phyloP scores from a whole-genome alignment of 2,797 vertebrate species.

The Picus viridis region DNA sequence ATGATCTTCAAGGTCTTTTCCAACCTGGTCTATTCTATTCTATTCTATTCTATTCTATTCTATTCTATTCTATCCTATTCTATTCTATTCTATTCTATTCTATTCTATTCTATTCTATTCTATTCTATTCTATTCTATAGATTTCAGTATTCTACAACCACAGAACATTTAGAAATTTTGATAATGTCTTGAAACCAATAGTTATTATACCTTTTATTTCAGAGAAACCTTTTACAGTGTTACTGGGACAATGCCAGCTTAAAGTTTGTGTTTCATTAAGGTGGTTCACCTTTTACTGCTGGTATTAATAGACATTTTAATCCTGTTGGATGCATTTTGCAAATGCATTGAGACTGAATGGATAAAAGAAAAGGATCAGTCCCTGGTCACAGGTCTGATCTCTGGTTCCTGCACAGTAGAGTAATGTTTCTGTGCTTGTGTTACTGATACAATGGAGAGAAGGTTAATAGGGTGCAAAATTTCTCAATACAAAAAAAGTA shows the following conservation, averaged over 20 bases:
- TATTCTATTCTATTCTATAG: not conserved
- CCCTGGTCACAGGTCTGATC: not conserved
- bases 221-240: not conserved
- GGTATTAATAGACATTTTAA: not conserved
- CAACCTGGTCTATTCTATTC: no score
- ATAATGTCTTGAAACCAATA: not conserved
- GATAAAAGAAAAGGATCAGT: not conserved
- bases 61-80: no score
- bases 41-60: no score
- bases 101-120: no score
- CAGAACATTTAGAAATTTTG: not conserved
- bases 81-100: no score
- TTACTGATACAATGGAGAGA: not conserved
- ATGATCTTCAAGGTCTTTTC: no score
- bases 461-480: constrained; percentile 62
- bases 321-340: not conserved
- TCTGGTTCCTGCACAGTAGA: not conserved
- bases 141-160: not conserved
- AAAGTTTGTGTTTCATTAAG: not conserved
- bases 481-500: constrained; percentile 26
- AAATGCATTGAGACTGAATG: not conserved
- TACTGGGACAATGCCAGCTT: not conserved
- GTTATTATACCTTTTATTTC: not conserved
- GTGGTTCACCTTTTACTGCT: not conserved
- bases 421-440: not conserved